Evolutionary conservation across 2,113 vertebrate species (phyloP).

Genomic region (Eulacestoma nigropectus): DNA sequence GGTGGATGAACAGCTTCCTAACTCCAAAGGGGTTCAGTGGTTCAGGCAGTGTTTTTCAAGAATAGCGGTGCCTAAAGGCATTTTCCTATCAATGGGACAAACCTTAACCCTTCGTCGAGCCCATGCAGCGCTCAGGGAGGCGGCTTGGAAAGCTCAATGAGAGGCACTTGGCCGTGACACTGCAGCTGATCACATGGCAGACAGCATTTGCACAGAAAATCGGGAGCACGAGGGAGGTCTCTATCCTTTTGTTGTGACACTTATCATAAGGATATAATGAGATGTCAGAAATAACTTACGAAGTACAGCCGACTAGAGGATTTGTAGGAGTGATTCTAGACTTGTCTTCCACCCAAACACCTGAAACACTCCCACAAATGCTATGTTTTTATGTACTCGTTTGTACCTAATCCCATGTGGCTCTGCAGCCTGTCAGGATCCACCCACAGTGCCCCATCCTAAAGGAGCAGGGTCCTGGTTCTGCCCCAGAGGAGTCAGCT

Average conservation of each 20-base stretch:
- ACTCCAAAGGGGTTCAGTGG: not conserved
- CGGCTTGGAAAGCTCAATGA: not conserved
- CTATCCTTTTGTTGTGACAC: not conserved
- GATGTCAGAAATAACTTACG: not conserved
- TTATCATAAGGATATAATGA: not conserved
- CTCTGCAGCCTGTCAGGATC: not conserved
- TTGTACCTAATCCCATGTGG: rapidly evolving
- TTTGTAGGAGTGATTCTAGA: not conserved
- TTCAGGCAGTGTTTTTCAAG: not conserved
- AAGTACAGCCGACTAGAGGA: not conserved
- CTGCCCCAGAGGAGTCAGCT: not conserved
- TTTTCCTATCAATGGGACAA: not conserved
- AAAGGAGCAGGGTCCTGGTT: not conserved
- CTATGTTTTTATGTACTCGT: not conserved
- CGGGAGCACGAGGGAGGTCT: not conserved
- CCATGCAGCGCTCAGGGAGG: not conserved
- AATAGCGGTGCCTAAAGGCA: not conserved
- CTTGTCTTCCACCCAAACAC: not conserved
- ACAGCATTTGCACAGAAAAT: not conserved
- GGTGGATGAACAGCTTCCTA: not conserved
- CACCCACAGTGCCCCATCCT: not conserved
- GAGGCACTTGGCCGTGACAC: conserved; percentile 5
- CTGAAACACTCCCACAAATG: not conserved
- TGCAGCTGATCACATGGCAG: not conserved
- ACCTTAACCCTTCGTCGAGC: not conserved